Base-by-base conservation (phyloP, 2,888 invertebrate genomes). In the Nineta flava region DNA sequence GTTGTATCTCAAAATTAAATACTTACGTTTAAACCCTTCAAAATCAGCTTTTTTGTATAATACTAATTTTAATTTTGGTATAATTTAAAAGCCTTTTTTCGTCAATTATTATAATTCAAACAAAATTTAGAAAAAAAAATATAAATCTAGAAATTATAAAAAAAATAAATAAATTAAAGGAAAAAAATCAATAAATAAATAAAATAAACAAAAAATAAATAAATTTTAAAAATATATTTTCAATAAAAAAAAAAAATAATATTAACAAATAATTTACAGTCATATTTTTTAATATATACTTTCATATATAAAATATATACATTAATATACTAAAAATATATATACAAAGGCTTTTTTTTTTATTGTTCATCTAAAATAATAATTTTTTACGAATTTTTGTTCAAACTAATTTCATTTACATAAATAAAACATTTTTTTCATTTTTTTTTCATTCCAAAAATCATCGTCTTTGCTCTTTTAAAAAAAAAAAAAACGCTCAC, bases 201-300 rank as follows among this genome's bases (percentile, higher is more conserved):
- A 38, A 47, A 51, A 49, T 44, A 49, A 42, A 48, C 49, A 52
- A 43, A 31, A 53, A 49, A 48, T 52, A 55, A 52, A 45, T 52
- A 55, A 55, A 51, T 47, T 52, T 41, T 52, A 55, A 35, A 54
- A 49, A 54, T 44, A 44, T 44, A 44, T 44, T 44, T 44, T 44
- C 44, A 26, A 44, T 44, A 44, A 44, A 44, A 44, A 38, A n/a
- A 42, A 53, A 52, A 53, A 52, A 53, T 54, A 55, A 52, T 53
- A 53, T 54, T 52, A 53, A 53, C 52, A 53, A 53, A 53, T 54
- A 51, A 52, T 47, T 53, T 51, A 50, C 43, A 49, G 48, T 50
- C 49, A 48, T 51, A 49, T 51, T 49, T 54, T 52, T 48, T 52
- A 52, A 50, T 52, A 54, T 46, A 26, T 26, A 26, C 26, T 26